Evolutionary conservation across 2,888 invertebrate species (phyloP).

Genomic region (Polydrusus cervinus): DNA sequence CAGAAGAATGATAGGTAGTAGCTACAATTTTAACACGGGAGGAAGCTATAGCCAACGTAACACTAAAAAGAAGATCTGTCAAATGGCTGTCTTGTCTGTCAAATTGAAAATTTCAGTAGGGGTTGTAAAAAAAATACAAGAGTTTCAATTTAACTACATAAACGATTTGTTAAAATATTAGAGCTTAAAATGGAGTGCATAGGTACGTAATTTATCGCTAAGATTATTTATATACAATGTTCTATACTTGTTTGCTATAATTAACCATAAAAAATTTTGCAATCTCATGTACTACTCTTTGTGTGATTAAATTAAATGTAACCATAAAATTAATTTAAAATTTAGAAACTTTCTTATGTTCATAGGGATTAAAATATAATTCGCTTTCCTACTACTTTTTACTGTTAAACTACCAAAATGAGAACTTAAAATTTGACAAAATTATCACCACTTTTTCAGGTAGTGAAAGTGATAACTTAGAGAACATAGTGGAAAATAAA

Average conservation of each 20-base stretch:
- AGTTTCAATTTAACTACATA: constrained; percentile 1
- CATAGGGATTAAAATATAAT: too few species aligned
- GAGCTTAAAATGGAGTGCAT: constrained; percentile 37
- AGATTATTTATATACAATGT: background rate
- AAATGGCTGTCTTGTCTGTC: background rate
- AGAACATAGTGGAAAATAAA: constrained; percentile 68
- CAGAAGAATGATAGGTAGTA: too few species aligned
- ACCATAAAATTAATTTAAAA: background rate
- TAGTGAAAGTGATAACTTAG: constrained; percentile 71
- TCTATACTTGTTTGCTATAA: background rate
- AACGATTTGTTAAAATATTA: background rate
- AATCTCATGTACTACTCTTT: constrained; percentile 25
- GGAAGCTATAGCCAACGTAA: too few species aligned
- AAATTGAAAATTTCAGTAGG: constrained; percentile 12
- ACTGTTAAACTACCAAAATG: background rate
- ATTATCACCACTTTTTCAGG: constrained; percentile 50
- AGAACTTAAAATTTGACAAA: background rate
- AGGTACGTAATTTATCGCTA: constrained; percentile 11
- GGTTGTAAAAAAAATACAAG: constrained; percentile 22
- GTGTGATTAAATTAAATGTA: constrained; percentile 9
- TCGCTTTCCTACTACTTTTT: background rate
- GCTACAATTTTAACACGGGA: too few species aligned
- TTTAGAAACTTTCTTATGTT: background rate
- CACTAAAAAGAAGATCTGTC: too few species aligned
- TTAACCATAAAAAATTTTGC: constrained; percentile 22